Evolutionary conservation across 2,888 invertebrate genomes (phyloP), one percentile per base, ranked within the genome.

Genomic region (Cecidostiba fungosa): DNA sequence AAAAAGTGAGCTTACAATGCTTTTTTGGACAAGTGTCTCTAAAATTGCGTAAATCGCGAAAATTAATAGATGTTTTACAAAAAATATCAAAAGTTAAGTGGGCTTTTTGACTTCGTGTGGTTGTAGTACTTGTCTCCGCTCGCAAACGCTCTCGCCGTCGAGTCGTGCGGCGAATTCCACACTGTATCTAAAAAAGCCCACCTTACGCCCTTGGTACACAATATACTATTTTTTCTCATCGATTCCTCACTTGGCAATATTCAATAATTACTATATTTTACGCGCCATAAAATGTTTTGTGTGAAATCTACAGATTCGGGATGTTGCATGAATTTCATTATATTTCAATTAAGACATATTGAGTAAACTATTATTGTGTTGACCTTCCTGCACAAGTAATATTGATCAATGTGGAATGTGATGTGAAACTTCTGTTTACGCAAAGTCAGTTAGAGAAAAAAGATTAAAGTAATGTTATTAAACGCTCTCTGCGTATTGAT

Each of bases 361-460:
- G 12, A 66, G 5, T 29, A 66, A 26, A 66, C 3, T 26, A 14
- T 29, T 3, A 66, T 66, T 66, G 29, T 59, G 6, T 59, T 59
- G 19, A 50, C 59, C n/a, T 59, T 59, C 12, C 16, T 29, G 66
- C 66, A 66, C 66, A 66, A 66, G 29, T 66, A 66, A 66, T 66
- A 66, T 66, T 66, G 66, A 26, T 66, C 16, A 59, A 26, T 66
- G 14, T 26, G 54, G n/a, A 54, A 54, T 54, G 54, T n/a, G n/a
- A 62, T 26, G 26, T 62, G 10, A 66, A 66, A 29, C 29, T 26
- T 29, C 66, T 29, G 66, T 66, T 26, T 59, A 59, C n/a, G 2
- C 1, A 59, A 59, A 59, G n/a, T n/a, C n/a, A 59, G 16, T 54
- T 54, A n/a, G 54, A n/a, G n/a, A 59, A n/a, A 59, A 6, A 59